These are phyloP conservation scores for Ruditapes philippinarum DNA, from an alignment of 1,140 invertebrate species.

Conservation along the genomic window DNA sequence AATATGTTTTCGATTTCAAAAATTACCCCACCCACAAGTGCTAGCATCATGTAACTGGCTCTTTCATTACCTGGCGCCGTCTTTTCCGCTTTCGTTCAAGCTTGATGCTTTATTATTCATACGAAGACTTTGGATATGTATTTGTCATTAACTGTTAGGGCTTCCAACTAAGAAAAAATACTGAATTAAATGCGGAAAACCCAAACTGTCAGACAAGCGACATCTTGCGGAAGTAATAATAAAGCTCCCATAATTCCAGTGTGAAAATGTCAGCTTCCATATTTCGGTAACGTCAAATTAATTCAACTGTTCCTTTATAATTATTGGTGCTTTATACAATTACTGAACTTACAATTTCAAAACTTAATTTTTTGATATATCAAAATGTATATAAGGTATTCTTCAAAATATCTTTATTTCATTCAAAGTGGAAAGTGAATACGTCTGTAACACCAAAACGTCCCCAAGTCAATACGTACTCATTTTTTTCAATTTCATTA, in stretches of 20 bases:
- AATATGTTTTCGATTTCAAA: constrained; percentile 45
- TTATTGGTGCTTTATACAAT: no score
- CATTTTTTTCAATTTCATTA: no score
- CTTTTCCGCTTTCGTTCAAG: constrained; percentile 74
- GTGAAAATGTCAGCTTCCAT: constrained; percentile 42
- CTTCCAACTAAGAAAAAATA: not conserved
- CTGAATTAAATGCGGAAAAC: constrained; percentile 17
- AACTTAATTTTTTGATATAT: no score
- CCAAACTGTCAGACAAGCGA: constrained; percentile 50
- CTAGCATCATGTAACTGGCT: not conserved
- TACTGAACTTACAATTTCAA: no score
- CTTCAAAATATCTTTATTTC: no score
- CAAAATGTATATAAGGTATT: no score
- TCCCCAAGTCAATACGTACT: no score
- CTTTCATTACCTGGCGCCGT: constrained; percentile 79
- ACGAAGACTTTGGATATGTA: constrained; percentile 74
- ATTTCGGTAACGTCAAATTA: not conserved
- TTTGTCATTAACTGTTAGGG: constrained; percentile 21
- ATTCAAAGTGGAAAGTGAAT: no score
- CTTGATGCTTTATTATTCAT: constrained; percentile 74
- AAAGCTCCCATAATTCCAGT: not conserved
- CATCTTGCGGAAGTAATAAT: constrained; percentile 54
- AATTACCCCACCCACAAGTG: constrained; percentile 39
- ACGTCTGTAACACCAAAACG: no score
- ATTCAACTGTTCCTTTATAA: not conserved